Percentiles rank a stretch among this genome's conserved stretches.
Conservation (phyloP, 2,888 invertebrate species). For the Phengaris alcon region DNA sequence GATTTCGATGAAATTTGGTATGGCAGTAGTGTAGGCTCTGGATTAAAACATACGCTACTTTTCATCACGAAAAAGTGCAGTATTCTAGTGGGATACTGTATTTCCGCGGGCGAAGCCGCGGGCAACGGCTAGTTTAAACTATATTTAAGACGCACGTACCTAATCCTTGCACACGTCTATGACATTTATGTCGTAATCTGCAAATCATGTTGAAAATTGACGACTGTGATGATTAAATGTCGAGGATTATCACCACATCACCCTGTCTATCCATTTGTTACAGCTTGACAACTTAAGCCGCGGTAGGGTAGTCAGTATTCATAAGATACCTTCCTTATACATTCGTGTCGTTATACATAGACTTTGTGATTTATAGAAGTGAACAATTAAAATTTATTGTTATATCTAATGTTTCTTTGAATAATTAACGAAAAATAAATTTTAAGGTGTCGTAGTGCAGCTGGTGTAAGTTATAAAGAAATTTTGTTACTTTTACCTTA, state of each 20-base stretch:
- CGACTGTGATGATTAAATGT: conserved; percentile 55
- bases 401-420: not conserved
- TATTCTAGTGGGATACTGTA: no score
- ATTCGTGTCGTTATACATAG: conserved; percentile 51
- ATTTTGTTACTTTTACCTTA: no score
- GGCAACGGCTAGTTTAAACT: not conserved
- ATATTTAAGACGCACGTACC: not conserved
- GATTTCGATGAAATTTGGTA: no score
- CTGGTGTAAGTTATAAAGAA: no score
- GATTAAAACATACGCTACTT: no score
- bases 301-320: conserved; percentile 67
- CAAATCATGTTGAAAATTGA: conserved; percentile 43
- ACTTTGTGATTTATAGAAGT: not conserved
- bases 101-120: no score
- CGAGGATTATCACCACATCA: conserved; percentile 52
- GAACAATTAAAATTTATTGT: not conserved
- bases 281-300: conserved; percentile 70
- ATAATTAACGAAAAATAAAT: no score
- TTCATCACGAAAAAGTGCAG: no score
- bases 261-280: conserved; percentile 60
- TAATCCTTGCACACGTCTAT: conserved; percentile 20
- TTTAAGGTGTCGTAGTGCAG: no score
- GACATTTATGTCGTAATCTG: conserved; percentile 36
- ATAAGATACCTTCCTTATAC: conserved; percentile 65
- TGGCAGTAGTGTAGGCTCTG: no score